These are phyloP conservation scores for Cephus nigrinus DNA, from an alignment of 2,888 invertebrate species.

Conservation along the genomic window DNA sequence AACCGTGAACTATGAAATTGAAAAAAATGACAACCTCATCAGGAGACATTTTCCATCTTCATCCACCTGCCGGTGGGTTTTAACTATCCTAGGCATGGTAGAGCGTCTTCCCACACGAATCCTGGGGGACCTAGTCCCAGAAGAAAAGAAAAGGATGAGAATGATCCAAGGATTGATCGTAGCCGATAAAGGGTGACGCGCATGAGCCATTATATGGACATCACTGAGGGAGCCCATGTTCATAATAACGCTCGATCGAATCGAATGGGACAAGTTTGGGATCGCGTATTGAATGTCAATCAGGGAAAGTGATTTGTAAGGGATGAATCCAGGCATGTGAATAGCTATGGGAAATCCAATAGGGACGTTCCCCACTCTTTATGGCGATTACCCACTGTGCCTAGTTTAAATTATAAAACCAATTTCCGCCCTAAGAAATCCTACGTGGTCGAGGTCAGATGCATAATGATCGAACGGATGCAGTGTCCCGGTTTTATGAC, in stretches of 20 bases:
- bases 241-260: conserved; percentile 40
- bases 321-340: conserved; percentile 19
- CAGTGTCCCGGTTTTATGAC: conserved; percentile 41
- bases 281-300: conserved; percentile 63
- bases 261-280: conserved; percentile 46
- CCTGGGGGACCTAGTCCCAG: conserved; percentile 5
- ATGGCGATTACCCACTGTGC: conserved; percentile 28
- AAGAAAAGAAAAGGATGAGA: conserved; percentile 17
- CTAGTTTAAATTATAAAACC: conserved; percentile 56
- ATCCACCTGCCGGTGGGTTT: conserved; percentile 37
- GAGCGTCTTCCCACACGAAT: conserved; percentile 28
- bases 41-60: conserved; percentile 26
- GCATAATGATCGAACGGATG: conserved; percentile 54
- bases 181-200: conserved; percentile 27
- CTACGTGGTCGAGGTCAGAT: conserved; percentile 12
- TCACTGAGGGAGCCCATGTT: conserved; percentile 28
- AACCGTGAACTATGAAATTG: not conserved
- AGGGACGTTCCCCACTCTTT: conserved; percentile 27
- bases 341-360: conserved; percentile 26
- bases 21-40: not conserved
- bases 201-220: conserved; percentile 33
- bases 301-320: conserved; percentile 64
- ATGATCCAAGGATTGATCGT: conserved; percentile 23
- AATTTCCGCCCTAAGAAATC: conserved; percentile 52
- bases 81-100: not conserved